These are phyloP conservation scores for Notarius lentiginosus DNA, from an alignment of 2,113 vertebrate genomes.

Conservation along the genomic window DNA sequence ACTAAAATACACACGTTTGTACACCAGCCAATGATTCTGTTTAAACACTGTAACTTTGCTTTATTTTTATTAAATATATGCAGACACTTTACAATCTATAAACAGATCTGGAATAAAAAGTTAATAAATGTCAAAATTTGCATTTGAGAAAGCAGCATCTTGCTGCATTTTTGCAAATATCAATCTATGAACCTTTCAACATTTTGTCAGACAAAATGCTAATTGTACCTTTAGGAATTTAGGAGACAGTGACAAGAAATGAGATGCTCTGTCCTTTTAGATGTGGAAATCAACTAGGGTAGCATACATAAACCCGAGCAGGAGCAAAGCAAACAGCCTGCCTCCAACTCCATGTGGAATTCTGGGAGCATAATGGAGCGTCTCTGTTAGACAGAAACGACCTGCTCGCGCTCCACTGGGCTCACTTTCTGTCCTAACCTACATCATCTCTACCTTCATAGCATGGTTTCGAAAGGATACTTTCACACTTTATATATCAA, in stretches of 20 bases:
- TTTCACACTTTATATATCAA: not conserved
- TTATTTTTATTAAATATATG: constrained; percentile 98
- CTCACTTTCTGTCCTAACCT: constrained; percentile 3
- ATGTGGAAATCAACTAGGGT: constrained; percentile 88
- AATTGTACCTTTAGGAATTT: constrained; percentile 99
- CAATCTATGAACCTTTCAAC: constrained; percentile 99
- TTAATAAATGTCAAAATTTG: constrained; percentile 99
- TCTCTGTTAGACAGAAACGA: constrained; percentile 36
- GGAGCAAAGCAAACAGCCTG: constrained; percentile 70
- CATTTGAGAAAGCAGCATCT: constrained; percentile 89
- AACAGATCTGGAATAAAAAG: constrained; percentile 99
- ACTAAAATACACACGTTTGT: constrained; percentile 97
- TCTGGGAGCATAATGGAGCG: constrained; percentile 47
- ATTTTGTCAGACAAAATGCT: constrained; percentile 99
- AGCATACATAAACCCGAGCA: constrained; percentile 90
- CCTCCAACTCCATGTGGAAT: constrained; percentile 59
- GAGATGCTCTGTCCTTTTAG: constrained; percentile 99
- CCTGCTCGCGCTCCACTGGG: constrained; percentile 12
- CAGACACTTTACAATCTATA: constrained; percentile 99
- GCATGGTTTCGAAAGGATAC: not conserved
- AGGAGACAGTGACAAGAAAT: constrained; percentile 99
- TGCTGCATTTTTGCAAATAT: constrained; percentile 99
- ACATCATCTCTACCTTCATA: not conserved
- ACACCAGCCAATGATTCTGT: constrained; percentile 96
- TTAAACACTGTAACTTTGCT: constrained; percentile 99